Percentiles rank a stretch among this genome's conserved stretches.
Conservation (phyloP, 2,888 invertebrate genomes). For the Melikaiella ostensackeni region DNA sequence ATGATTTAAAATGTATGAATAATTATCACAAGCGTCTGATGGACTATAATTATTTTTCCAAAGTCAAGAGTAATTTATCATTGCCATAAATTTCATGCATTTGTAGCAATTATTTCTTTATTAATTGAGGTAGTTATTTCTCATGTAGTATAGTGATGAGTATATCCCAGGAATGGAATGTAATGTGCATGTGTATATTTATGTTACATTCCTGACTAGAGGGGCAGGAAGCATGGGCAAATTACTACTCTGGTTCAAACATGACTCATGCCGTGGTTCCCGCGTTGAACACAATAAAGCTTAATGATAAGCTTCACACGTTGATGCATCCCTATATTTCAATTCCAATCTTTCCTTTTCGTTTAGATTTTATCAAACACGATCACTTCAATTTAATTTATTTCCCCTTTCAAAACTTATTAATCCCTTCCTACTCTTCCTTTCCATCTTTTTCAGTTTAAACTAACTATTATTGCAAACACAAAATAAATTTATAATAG, state of each 20-base stretch:
- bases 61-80: background rate
- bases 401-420: background rate
- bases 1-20: too few relatives aligned
- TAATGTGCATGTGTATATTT: conserved; percentile 1
- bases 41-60: background rate
- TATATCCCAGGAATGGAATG: conserved; percentile 8
- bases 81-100: background rate
- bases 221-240: conserved; percentile 57
- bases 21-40: background rate
- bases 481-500: conserved; percentile 1
- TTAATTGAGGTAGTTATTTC: conserved; percentile 17
- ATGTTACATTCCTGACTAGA: conserved; percentile 24
- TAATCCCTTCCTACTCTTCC: background rate
- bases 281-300: conserved; percentile 56
- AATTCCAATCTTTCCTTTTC: conserved; percentile 39
- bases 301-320: conserved; percentile 52
- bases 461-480: conserved; percentile 17
- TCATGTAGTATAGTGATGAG: conserved; percentile 16
- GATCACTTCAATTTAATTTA: background rate
- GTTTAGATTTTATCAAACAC: background rate
- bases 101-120: conserved; percentile 24
- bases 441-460: background rate
- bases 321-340: conserved; percentile 42
- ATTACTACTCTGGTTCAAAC: conserved; percentile 57
- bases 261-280: conserved; percentile 65